Conservation (phyloP, 2,888 invertebrate genomes). For the Cheiracanthium punctorium region DNA sequence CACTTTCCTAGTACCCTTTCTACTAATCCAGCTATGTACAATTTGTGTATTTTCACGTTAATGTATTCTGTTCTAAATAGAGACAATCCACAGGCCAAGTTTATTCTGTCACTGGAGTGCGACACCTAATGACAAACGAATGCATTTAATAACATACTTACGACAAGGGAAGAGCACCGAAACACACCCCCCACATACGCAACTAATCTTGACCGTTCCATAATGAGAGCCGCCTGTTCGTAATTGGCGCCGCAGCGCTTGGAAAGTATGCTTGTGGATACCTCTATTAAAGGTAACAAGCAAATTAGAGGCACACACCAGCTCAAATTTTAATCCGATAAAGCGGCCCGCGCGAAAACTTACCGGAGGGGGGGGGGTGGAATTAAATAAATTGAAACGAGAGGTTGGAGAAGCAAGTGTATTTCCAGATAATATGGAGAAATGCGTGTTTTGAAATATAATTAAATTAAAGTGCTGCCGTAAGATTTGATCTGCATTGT, state of each 20-base stretch:
- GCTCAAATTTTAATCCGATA: constrained; percentile 36
- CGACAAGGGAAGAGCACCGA: background rate
- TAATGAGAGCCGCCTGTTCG: background rate
- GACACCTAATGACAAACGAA: background rate
- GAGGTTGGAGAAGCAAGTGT: background rate
- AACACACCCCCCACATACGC: background rate
- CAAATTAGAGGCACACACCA: constrained; percentile 24
- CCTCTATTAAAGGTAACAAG: constrained; percentile 29
- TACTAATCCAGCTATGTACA: too few relatives aligned
- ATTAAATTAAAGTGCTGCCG: background rate
- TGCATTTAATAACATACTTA: constrained; percentile 1
- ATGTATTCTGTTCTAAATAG: too few relatives aligned
- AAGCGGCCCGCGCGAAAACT: background rate
- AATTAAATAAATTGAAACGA: too few relatives aligned
- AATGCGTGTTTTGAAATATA: background rate
- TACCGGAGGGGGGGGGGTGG: too few relatives aligned
- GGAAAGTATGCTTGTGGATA: constrained; percentile 35
- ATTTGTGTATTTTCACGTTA: too few relatives aligned
- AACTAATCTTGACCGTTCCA: background rate
- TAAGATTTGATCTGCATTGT: too few relatives aligned
- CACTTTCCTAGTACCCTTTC: too few relatives aligned
- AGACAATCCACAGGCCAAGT: too few relatives aligned
- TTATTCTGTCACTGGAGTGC: too few relatives aligned
- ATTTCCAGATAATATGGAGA: background rate
- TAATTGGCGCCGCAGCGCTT: background rate